Conservation (phyloP, 2,888 invertebrate genomes). For the Drosophila barbarae region DNA sequence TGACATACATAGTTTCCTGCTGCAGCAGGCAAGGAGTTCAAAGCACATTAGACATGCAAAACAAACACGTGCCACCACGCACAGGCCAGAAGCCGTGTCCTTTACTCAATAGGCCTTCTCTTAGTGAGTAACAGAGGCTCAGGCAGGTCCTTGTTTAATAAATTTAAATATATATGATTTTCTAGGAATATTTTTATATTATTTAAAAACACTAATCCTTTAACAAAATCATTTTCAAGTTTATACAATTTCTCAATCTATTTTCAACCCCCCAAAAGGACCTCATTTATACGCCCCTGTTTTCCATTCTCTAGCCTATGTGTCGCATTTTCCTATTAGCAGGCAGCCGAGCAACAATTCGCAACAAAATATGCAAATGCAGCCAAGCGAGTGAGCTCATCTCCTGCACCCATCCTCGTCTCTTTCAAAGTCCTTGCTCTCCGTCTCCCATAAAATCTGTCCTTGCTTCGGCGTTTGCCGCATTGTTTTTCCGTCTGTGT, state of each 20-base stretch:
- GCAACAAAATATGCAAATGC: conserved; percentile 73
- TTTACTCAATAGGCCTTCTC: conserved; percentile 6
- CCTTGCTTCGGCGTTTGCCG: conserved; percentile 49
- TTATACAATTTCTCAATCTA: not conserved
- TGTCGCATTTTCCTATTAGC: conserved; percentile 74
- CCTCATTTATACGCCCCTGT: not conserved
- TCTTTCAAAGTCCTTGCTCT: not conserved
- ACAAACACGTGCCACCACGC: conserved; percentile 66
- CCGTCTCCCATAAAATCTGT: conserved; percentile 4
- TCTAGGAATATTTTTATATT: no score
- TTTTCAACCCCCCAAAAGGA: not conserved
- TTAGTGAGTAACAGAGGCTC: not conserved
- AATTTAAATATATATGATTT: no score
- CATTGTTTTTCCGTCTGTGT: conserved; percentile 68
- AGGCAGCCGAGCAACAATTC: conserved; percentile 67
- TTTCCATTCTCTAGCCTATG: conserved; percentile 34
- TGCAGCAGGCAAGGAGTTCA: conserved; percentile 53
- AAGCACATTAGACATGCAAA: conserved; percentile 69
- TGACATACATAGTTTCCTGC: conserved; percentile 67
- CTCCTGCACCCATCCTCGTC: not conserved
- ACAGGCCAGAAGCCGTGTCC: conserved; percentile 26
- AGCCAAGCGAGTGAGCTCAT: conserved; percentile 57
- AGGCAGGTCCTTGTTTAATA: no score
- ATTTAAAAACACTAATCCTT: no score
- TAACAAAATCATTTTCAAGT: not conserved